phyloP scores from a whole-genome alignment of 2,797 vertebrate species.

The Acridotheres tristis region DNA sequence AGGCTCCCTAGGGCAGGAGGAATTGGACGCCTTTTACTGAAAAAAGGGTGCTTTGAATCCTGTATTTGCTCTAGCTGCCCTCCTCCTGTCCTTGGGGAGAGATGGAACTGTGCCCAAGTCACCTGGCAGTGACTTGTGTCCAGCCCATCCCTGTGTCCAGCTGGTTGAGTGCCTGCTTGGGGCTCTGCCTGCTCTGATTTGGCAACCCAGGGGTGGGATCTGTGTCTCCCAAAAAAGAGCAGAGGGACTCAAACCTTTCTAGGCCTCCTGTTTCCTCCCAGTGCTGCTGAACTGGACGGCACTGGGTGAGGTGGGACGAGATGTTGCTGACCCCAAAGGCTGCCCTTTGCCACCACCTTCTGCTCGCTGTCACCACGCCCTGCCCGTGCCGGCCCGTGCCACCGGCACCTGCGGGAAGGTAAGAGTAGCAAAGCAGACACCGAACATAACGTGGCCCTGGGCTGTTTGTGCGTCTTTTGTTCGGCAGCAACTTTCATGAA shows the following conservation, averaged over 20 bases:
- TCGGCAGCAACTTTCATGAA: neutral
- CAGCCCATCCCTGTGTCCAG: neutral
- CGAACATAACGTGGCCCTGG: neutral
- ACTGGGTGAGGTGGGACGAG: neutral
- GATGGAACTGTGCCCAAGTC: neutral
- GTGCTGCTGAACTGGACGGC: neutral
- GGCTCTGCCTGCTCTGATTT: neutral
- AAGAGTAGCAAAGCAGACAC: slow-evolving; percentile 45
- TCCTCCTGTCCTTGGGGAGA: neutral
- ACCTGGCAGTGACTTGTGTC: neutral
- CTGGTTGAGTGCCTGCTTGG: rapidly evolving
- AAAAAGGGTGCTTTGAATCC: neutral
- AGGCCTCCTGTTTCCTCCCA: neutral
- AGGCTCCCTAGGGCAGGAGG: neutral
- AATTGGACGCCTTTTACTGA: neutral
- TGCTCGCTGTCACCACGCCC: neutral
- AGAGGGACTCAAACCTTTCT: neutral
- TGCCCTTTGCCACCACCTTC: neutral
- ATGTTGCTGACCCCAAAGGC: rapidly evolving
- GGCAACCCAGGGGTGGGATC: rapidly evolving
- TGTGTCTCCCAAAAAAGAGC: neutral
- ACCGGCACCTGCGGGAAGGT: neutral
- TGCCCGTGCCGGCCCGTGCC: neutral
- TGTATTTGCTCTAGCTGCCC: neutral
- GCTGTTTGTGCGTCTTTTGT: slow-evolving; percentile 40